Conservation (phyloP, 1,140 invertebrate species). For the Venturia canescens region DNA sequence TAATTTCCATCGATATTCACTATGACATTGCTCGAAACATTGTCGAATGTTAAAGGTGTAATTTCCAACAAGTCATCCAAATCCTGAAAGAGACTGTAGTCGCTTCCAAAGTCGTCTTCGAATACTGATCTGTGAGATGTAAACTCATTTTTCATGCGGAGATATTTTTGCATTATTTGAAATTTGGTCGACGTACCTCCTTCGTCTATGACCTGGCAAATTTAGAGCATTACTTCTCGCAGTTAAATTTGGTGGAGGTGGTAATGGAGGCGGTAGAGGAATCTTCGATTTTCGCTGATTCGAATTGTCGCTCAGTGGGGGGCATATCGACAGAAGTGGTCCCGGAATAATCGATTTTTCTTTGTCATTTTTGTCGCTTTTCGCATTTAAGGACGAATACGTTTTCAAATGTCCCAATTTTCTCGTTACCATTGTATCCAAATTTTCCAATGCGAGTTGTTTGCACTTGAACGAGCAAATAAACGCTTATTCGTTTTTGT, state of each 20-base stretch:
- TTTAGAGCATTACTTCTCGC: constrained; percentile 28
- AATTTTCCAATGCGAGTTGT: constrained; percentile 62
- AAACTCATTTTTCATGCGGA: not conserved
- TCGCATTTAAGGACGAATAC: constrained; percentile 1
- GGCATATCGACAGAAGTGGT: constrained; percentile 33
- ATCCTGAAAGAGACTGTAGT: not conserved
- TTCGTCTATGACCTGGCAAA: constrained; percentile 33
- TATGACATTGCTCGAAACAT: not conserved
- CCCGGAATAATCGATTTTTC: constrained; percentile 45
- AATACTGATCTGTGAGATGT: not conserved
- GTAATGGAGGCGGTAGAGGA: constrained; percentile 44
- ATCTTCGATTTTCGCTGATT: constrained; percentile 34
- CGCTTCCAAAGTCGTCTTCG: not conserved
- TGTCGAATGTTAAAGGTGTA: not conserved
- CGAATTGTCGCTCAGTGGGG: not conserved
- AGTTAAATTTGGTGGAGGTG: constrained; percentile 15
- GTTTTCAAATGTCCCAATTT: constrained; percentile 46
- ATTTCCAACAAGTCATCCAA: constrained; percentile 21
- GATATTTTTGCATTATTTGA: not conserved
- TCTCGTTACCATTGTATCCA: constrained; percentile 55
- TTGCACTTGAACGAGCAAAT: constrained; percentile 62
- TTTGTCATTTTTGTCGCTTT: constrained; percentile 30
- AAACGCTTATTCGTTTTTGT: not conserved
- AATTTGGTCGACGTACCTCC: not conserved
- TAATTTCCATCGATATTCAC: constrained; percentile 39